Base-by-base conservation (phyloP, 1,140 invertebrate species). In the Odontomachus brunneus region DNA sequence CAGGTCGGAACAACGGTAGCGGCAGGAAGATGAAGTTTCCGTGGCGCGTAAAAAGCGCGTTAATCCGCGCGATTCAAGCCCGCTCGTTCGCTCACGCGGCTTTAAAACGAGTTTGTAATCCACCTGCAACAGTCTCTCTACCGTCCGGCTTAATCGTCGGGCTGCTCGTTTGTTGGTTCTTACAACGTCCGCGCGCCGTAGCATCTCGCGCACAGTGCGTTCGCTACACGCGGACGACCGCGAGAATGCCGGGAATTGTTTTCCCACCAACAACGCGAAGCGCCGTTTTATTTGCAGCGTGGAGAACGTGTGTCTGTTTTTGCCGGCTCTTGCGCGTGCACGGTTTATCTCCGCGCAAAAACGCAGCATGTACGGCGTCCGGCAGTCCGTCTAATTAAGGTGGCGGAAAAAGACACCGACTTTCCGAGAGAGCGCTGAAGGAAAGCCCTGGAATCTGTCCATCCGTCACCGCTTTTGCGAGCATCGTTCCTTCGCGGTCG, bases 21-120 rank as follows among this genome's bases (percentile, higher is more conserved):
- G 9, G 9, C 15, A 4, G 14, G 7, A 26, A 57, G 55, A 19
- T 15, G 5, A 17, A 33, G 44, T 15, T 76, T 65, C 4, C 49
- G n/a, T n/a, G n/a, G n/a, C 48, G 12, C 59, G 48, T 19, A 38
- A 59, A 29, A 78, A 65, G 33, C 63, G 48, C 22, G 33, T 62
- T 69, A 78, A 57, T 44, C n/a, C 29, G 17, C 22, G 51, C 65
- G 49, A 67, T 57, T 69, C 38, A 44, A 69, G 24, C 33, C 24
- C 14, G 26, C 14, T 7, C n/a, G 17, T 55, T 24, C 33, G 22
- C 51, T 22, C n/a, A 14, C 33, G 60, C 11, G 26, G n/a, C 38
- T 66, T 53, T 80, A 59, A 71, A 80, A 80, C 33, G 53, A 80
- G 51, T 69, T 57, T 51, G 33, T 59, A 69, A 80, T 71, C 65